A percentile compares a stretch with the other conserved stretches of the same genome.
Evolutionary conservation across 2,888 invertebrate species (phyloP).

Genomic region (Phaonia tiefii): DNA sequence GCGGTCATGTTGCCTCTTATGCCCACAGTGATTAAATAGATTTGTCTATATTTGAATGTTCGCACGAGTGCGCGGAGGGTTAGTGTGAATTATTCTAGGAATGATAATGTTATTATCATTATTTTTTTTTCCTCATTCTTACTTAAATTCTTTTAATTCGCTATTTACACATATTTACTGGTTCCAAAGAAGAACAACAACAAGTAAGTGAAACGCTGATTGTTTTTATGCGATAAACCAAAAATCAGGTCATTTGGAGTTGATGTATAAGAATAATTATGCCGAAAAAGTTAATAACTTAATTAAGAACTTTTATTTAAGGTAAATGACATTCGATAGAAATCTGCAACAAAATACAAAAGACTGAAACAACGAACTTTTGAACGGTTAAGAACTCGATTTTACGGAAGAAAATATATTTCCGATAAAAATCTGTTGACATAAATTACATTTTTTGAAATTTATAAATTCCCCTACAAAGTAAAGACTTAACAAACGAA

Average conservation of each 20-base stretch:
- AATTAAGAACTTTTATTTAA: background rate
- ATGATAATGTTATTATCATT: slow-evolving; percentile 65
- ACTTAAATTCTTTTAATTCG: background rate
- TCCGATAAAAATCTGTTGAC: too few relatives aligned
- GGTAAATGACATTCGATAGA: slow-evolving; percentile 11
- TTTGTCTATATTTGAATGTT: slow-evolving; percentile 22
- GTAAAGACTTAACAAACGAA: slow-evolving; percentile 7
- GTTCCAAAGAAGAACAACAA: background rate
- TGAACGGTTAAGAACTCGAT: background rate
- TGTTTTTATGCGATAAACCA: slow-evolving; percentile 23
- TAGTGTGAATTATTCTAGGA: slow-evolving; percentile 56
- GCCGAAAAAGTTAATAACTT: background rate
- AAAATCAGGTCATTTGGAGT: background rate
- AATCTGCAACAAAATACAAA: background rate
- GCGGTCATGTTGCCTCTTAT: background rate
- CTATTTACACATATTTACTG: slow-evolving; percentile 2
- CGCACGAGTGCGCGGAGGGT: slow-evolving; percentile 4
- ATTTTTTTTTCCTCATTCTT: slow-evolving; percentile 17
- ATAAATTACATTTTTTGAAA: too few relatives aligned
- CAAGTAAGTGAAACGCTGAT: background rate
- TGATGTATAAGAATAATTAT: background rate
- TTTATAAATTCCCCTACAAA: too few relatives aligned
- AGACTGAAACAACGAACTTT: slow-evolving; percentile 28
- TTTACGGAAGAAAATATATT: too few relatives aligned
- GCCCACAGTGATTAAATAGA: slow-evolving; percentile 26